Conservation (phyloP, 2,888 invertebrate species). For the Halictus ligatus region DNA sequence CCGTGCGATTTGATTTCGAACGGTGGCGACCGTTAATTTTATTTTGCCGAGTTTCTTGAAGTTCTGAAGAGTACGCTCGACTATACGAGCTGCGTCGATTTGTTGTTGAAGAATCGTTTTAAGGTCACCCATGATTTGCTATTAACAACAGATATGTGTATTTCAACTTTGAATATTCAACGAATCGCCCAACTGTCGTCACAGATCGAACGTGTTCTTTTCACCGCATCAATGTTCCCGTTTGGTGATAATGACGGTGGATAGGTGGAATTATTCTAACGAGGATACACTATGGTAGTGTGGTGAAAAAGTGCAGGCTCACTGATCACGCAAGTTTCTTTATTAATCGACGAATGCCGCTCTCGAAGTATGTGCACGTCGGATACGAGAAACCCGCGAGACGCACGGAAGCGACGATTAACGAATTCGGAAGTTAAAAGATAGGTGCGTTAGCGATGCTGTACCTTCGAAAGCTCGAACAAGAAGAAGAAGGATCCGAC, state of each 20-base stretch:
- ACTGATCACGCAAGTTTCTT: too few species aligned
- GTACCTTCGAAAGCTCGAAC: too few species aligned
- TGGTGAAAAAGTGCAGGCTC: too few species aligned
- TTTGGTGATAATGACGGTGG: neutral
- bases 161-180: conserved; percentile 2
- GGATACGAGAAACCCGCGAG: too few species aligned
- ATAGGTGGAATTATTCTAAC: neutral
- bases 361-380: too few species aligned
- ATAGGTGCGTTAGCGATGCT: too few species aligned
- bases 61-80: neutral
- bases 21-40: conserved; percentile 4
- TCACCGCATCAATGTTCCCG: neutral
- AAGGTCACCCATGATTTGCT: neutral
- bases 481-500: too few species aligned
- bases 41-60: conserved; percentile 6
- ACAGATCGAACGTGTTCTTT: neutral
- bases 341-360: too few species aligned
- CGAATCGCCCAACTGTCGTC: neutral
- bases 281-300: neutral
- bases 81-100: conserved; percentile 2
- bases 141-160: neutral
- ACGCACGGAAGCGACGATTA: too few species aligned
- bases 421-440: too few species aligned
- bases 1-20: conserved; percentile 9
- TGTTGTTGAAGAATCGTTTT: conserved; percentile 1